Conservation (phyloP, 2,888 invertebrate species). For the Agrotis clavis region DNA sequence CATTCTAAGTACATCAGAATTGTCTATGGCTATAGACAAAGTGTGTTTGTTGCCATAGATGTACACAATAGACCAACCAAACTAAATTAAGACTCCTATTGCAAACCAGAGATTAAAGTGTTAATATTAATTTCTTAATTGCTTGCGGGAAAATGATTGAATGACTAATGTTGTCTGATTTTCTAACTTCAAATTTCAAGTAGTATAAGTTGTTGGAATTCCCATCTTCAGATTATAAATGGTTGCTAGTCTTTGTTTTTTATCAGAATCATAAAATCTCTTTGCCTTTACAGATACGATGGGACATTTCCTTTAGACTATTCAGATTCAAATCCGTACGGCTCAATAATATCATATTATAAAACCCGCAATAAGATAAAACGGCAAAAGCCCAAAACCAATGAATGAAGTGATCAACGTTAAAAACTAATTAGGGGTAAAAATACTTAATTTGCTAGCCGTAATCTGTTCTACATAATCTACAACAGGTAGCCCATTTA, state of each 20-base stretch:
- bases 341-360: background rate
- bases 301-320: no score
- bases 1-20: slow-evolving; percentile 40
- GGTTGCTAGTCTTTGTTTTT: background rate
- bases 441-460: background rate
- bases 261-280: background rate
- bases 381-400: slow-evolving; percentile 31
- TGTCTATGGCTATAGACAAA: slow-evolving; percentile 2
- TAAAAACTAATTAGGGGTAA: slow-evolving; percentile 28
- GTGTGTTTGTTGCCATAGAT: slow-evolving; percentile 39
- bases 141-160: slow-evolving; percentile 15
- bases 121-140: slow-evolving; percentile 36
- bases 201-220: background rate
- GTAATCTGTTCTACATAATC: slow-evolving; percentile 1
- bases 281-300: no score
- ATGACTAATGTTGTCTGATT: no score
- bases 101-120: slow-evolving; percentile 44
- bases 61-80: slow-evolving; percentile 51
- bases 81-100: slow-evolving; percentile 38
- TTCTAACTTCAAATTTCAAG: background rate
- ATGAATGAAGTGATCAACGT: slow-evolving; percentile 28
- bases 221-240: no score
- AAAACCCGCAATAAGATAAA: slow-evolving; percentile 20
- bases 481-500: background rate
- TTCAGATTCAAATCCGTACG: no score